Evolutionary conservation across 2,797 vertebrate species (phyloP).

Genomic region (Lutjanus campechanus): DNA sequence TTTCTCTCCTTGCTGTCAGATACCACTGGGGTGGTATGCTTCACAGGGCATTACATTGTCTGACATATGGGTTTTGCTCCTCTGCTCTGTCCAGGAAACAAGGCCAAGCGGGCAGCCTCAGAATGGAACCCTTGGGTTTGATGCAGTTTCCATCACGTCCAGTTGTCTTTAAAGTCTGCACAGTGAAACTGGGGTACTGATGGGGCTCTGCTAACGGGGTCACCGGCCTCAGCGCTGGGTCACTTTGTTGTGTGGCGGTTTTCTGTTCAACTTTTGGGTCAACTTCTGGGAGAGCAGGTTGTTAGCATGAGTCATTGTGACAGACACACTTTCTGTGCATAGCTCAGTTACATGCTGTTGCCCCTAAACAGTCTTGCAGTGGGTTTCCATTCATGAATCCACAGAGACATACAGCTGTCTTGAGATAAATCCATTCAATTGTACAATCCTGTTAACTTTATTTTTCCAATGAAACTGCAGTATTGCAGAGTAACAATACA

Average conservation of each 20-base stretch:
- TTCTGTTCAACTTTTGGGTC: constrained; percentile 62
- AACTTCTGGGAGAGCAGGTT: constrained; percentile 43
- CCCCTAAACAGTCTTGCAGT: constrained; percentile 1
- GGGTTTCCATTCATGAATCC: not conserved
- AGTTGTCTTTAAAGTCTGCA: constrained; percentile 64
- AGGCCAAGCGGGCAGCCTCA: constrained; percentile 70
- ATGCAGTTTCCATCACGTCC: constrained; percentile 67
- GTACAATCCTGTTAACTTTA: not conserved
- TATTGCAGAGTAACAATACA: not conserved
- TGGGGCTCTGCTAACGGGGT: constrained; percentile 64
- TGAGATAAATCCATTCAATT: not conserved
- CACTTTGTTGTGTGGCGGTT: constrained; percentile 53
- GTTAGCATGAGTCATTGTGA: constrained; percentile 27
- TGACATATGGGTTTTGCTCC: constrained; percentile 83
- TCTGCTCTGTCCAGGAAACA: constrained; percentile 75
- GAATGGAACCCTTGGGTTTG: constrained; percentile 68
- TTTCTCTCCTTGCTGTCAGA: constrained; percentile 67
- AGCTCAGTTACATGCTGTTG: constrained; percentile 15
- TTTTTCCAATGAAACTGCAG: not conserved
- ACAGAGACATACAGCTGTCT: not conserved
- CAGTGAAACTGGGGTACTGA: constrained; percentile 70
- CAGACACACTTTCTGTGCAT: constrained; percentile 47
- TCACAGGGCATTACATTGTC: constrained; percentile 81
- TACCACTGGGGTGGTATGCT: constrained; percentile 76
- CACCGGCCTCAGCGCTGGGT: constrained; percentile 54